Base-by-base conservation (phyloP, 2,797 vertebrate species). In the Poecile montanus region DNA sequence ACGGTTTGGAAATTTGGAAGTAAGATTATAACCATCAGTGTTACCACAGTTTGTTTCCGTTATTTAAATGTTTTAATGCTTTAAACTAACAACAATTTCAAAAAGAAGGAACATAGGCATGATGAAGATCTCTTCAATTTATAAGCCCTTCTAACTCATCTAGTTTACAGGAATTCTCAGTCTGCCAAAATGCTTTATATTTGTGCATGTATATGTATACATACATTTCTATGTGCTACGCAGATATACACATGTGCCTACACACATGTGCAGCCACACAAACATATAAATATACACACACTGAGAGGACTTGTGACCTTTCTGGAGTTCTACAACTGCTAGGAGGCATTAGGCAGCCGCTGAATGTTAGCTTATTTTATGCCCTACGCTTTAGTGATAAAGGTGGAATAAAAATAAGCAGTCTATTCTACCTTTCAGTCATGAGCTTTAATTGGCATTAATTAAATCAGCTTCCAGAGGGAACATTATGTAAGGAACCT, bases 381-480 rank as follows among this genome's bases (percentile, higher is more conserved):
- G 13, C 32, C 40, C 11, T 30, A 83, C 80, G 23, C 20, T 74
- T 81, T 81, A 60, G 54, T 18, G n/a, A 68, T 48, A 76, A 88
- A 63, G 13, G 29, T 82, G 57, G 11, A 88, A 80, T 85, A 80
- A 92, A 94, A 91, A 89, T 58, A 87, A 77, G 50, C 1, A 0
- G 44, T 40, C 34, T 80, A 38, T 75, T 92, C 78, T 7, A 80
- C 65, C 66, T 92, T 95, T 94, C 77, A 91, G 54, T 94, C 36
- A 91, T 63, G 86, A 92, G 65, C 82, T 94, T 94, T 92, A 95
- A 92, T 88, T 93, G 78, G 25, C 65, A 83, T 94, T 96, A 95
- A 95, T 95, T 94, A 93, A 95, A 92, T 32, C 70, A 11, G 8
- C 54, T 93, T 95, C 53, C 68, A 85, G 90, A 93, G 63, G 68